phyloP scores from a whole-genome alignment of 1,140 invertebrate genomes.

The Drosophila obscura region DNA sequence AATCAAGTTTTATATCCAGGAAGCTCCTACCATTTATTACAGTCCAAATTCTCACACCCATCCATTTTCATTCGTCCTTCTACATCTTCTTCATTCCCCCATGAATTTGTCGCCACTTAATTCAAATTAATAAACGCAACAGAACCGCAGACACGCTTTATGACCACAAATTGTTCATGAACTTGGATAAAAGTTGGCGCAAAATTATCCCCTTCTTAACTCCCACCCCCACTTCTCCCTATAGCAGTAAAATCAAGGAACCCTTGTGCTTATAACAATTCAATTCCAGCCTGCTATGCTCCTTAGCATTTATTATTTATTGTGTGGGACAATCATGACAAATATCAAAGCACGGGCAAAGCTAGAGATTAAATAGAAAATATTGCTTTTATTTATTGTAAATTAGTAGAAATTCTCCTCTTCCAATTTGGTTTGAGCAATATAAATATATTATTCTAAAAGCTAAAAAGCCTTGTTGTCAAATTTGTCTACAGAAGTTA shows the following conservation, averaged over 20 bases:
- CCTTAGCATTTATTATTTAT: conserved; percentile 14
- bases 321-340: conserved; percentile 9
- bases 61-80: not conserved
- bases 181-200: conserved; percentile 22
- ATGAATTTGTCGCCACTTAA: conserved; percentile 43
- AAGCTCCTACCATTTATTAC: conserved; percentile 4
- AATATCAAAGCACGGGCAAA: conserved; percentile 5
- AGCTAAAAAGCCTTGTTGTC: too few species aligned
- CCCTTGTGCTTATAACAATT: conserved; percentile 17
- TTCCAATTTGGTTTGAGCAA: too few species aligned
- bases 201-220: too few species aligned
- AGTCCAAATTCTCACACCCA: conserved; percentile 1
- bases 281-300: conserved; percentile 19
- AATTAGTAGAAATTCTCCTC: conserved; percentile 2
- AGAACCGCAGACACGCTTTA: conserved; percentile 45
- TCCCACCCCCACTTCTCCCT: not conserved
- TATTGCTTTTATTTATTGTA: conserved; percentile 28
- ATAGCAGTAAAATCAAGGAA: not conserved
- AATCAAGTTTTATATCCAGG: not conserved
- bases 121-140: conserved; percentile 57
- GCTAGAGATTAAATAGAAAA: conserved; percentile 3
- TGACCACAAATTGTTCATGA: conserved; percentile 40
- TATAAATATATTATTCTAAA: too few species aligned
- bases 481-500: too few species aligned
- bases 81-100: not conserved